Base-by-base conservation (phyloP, 2,888 invertebrate genomes). In the Halictus quadricinctus region DNA sequence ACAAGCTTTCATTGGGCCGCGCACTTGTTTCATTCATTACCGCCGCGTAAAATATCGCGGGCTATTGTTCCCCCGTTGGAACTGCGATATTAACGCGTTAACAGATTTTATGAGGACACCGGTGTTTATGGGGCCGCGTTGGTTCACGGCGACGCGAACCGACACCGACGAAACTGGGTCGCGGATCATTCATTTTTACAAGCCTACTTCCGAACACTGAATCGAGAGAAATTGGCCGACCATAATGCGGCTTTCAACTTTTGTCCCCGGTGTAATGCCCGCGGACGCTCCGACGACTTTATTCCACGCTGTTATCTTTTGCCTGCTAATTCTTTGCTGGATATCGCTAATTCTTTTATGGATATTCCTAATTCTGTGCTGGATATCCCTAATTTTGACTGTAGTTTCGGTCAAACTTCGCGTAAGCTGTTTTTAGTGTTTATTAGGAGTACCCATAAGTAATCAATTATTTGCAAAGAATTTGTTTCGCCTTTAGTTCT, bases 21-120 rank as follows among this genome's bases (percentile, higher is more conserved):
- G 58, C 25, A 76, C 72, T 84, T 72, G 75, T 75, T 82, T 74
- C 82, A 21, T 79, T 76, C 79, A 64, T 82, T 69, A 50, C 21
- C 72, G 43, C 25, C 36, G 13, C 25, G 69, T 36, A 64, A 74
- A 79, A 79, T 79, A 84, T 79, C 58, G 75, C 18, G 48, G 75
- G 72, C 50, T 54, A 46, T 75, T 82, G 75, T 82, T 72, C 48
- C 58, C 48, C 29, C 70, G 18, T 54, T 54, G 72, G 36, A 48
- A 58, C 72, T 36, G n/a, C 78, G 75, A 75, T 79, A 78, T 78
- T 75, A 84, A 72, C 48, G 50, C 10, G 29, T 72, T 50, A 25
- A 29, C 48, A 41, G 69, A 69, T 69, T 69, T 69, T 69, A 69
- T 13, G 69, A n/a, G 69, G 41, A 69, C 69, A 69, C 69, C 69